These are phyloP conservation scores for Corythornis madagascariensis DNA, from an alignment of 2,113 vertebrate species.

Conservation along the genomic window DNA sequence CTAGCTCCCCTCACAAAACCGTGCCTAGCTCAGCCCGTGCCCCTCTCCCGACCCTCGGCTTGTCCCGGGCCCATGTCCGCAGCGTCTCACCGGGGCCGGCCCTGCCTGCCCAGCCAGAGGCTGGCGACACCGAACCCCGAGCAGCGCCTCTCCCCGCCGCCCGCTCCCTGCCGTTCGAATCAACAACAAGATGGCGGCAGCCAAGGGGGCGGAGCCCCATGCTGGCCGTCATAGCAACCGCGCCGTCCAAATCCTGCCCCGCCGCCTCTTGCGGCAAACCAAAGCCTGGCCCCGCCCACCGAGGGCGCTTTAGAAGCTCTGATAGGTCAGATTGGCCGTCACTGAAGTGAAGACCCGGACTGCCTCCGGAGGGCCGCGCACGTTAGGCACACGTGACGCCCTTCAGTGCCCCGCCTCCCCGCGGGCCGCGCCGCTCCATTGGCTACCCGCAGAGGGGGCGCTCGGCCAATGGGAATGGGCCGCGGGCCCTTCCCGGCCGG, in stretches of 20 bases:
- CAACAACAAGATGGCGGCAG: constrained; percentile 76
- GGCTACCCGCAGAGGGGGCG: background rate
- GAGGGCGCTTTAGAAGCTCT: accelerated
- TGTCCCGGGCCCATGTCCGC: background rate
- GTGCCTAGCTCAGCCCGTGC: too few species aligned
- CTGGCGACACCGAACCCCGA: background rate
- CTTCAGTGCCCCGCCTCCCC: background rate
- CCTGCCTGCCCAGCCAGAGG: constrained; percentile 27
- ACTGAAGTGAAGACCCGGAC: background rate
- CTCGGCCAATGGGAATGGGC: constrained; percentile 8
- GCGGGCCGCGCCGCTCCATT: background rate
- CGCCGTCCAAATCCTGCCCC: background rate
- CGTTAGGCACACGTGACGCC: constrained; percentile 57
- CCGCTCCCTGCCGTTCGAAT: constrained; percentile 53
- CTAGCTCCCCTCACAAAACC: background rate
- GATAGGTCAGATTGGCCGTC: accelerated
- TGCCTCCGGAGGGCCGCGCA: constrained; percentile 1
- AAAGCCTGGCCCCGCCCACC: accelerated
- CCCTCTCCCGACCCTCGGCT: background rate
- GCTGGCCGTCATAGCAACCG: constrained; percentile 68
- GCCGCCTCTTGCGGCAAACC: background rate
- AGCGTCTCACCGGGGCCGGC: background rate
- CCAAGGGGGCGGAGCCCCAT: background rate
- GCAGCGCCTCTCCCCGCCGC: background rate
- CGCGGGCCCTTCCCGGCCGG: background rate